Base-by-base conservation (phyloP, 2,113 vertebrate species). In the Gasterosteus nipponicus region DNA sequence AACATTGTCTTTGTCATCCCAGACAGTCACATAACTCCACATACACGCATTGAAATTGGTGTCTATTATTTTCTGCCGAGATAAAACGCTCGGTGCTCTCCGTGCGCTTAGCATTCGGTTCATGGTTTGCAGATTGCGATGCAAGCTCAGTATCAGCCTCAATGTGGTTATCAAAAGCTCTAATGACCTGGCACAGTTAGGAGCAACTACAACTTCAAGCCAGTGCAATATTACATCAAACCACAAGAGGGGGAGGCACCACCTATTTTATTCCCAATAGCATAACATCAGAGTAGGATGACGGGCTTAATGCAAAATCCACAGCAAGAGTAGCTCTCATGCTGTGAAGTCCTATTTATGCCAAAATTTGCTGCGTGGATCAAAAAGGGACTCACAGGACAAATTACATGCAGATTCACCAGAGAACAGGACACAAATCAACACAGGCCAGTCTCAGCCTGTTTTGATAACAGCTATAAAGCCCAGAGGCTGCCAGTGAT, bases 191-290 rank as follows among this genome's bases (percentile, higher is more conserved):
- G 26, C 63, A 51, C 56, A 51, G 70, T 72, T n/a, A 57, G 56
- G 42, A 67, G 65, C 18, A 58, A 5, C 71, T 47, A 68, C 71
- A 53, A 68, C 63, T 60, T 80, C 80, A 81, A 51, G 80, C 41
- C 38, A 76, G 75, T 91, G 90, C 73, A 86, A 88, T 89, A 81
- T 80, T 90, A 71, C 81, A 81, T 89, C 79, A 85, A 87, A 81
- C 84, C 88, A 89, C 88, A 90, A 90, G 83, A 85, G 92, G 87
- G 80, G 78, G 82, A 80, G 82, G 82, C 75, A 81, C 77, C 71
- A 87, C 79, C 86, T 87, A 54, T 54, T 68, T 85, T 82, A 87
- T 83, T 82, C 77, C 77, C 68, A 70, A 46, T 58, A 68, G 70
- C 68, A 29, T 31, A 77, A 75, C 64, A 82, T 83, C 53, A 80